phyloP scores from a whole-genome alignment of 2,888 invertebrate genomes.

The Criorhina ranunculi region DNA sequence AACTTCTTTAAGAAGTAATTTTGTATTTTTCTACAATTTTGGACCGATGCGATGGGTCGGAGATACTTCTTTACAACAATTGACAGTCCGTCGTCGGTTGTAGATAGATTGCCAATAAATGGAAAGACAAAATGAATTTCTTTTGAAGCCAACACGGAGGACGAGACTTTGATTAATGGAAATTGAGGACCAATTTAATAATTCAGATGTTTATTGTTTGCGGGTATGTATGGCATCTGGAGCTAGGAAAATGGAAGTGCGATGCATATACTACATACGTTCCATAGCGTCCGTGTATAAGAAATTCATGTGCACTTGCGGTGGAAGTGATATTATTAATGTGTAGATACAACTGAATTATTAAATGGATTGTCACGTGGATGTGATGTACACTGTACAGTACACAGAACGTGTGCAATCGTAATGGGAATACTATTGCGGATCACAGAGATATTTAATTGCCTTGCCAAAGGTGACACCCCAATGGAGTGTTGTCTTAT shows the following conservation, averaged over 20 bases:
- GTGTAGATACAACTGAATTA: constrained; percentile 29
- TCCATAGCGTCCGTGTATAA: constrained; percentile 13
- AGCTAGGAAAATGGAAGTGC: constrained; percentile 9
- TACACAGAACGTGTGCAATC: constrained; percentile 24
- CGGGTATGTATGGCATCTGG: background rate
- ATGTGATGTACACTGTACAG: constrained; percentile 1
- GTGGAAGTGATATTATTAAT: constrained; percentile 10
- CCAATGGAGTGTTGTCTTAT: background rate
- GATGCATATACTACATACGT: constrained; percentile 5
- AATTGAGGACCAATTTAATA: constrained; percentile 53
- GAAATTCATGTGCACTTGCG: constrained; percentile 48
- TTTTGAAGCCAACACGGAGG: background rate
- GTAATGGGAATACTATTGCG: constrained; percentile 1
- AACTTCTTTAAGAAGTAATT: constrained; percentile 7
- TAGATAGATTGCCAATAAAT: constrained; percentile 3
- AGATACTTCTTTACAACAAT: too few relatives aligned
- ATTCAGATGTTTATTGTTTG: constrained; percentile 30
- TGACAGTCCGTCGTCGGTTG: constrained; percentile 1
- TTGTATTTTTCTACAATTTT: background rate
- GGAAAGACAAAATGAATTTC: constrained; percentile 12
- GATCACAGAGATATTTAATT: constrained; percentile 36
- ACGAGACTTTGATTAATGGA: constrained; percentile 42
- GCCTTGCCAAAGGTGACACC: constrained; percentile 2
- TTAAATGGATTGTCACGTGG: constrained; percentile 35
- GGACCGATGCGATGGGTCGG: background rate